Evolutionary conservation across 2,797 vertebrate genomes (phyloP).

Genomic region (Notolabrus celidotus): DNA sequence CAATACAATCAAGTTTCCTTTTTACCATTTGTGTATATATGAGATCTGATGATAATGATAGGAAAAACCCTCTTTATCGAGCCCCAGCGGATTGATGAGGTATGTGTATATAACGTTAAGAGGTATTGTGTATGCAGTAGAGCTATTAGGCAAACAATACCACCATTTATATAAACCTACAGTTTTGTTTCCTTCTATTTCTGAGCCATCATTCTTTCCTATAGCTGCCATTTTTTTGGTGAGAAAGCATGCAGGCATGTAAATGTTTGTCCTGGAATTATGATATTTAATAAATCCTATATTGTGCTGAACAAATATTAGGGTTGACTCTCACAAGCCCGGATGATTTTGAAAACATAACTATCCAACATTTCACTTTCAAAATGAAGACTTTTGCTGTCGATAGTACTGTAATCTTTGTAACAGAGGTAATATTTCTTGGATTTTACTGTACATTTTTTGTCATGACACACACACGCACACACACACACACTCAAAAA

Average conservation of each 20-base stretch:
- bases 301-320: conserved; percentile 92
- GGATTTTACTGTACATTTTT: conserved; percentile 77
- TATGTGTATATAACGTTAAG: conserved; percentile 98
- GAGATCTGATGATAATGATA: conserved; percentile 79
- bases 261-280: conserved; percentile 99
- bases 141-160: conserved; percentile 95
- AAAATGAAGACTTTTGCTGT: conserved; percentile 80
- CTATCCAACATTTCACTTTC: conserved; percentile 76
- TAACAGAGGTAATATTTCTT: conserved; percentile 82
- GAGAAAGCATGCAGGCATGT: conserved; percentile 99
- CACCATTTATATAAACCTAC: conserved; percentile 92
- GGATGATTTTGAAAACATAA: conserved; percentile 69
- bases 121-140: conserved; percentile 99
- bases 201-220: conserved; percentile 98
- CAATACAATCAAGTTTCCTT: conserved; percentile 91
- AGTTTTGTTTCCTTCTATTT: conserved; percentile 88
- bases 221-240: conserved; percentile 97
- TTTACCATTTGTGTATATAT: conserved; percentile 88
- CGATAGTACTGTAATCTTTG: conserved; percentile 83
- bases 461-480: conserved; percentile 57
- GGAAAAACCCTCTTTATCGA: conserved; percentile 75
- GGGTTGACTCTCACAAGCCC: conserved; percentile 80
- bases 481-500: conserved; percentile 66
- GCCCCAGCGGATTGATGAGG: conserved; percentile 74
- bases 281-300: conserved; percentile 99